phyloP scores from a whole-genome alignment of 2,888 invertebrate genomes.

The Seira sanloemensis region DNA sequence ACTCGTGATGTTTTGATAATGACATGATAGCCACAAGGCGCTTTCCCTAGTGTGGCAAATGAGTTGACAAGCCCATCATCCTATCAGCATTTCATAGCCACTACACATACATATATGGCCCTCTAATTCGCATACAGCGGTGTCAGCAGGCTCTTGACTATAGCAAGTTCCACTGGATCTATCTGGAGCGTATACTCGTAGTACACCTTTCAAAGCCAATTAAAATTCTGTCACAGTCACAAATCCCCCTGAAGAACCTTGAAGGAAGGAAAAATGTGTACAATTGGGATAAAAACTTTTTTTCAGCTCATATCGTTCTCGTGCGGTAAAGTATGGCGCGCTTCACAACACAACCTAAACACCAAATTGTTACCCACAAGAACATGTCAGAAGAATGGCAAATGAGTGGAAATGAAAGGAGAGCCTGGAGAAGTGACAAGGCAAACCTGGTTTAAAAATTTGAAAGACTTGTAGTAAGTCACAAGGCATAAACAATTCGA shows the following conservation, averaged over 20 bases:
- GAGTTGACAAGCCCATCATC: slow-evolving; percentile 12
- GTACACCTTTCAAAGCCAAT: slow-evolving; percentile 40
- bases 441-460: not conserved
- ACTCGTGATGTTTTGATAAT: not conserved
- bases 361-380: not conserved
- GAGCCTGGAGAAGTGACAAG: slow-evolving; percentile 10
- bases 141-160: too few relatives aligned
- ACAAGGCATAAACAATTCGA: not conserved
- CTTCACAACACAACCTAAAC: not conserved
- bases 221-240: slow-evolving; percentile 55
- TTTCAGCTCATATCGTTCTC: not conserved
- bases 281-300: not conserved
- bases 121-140: too few relatives aligned
- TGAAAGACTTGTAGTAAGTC: not conserved
- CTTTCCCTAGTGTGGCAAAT: not conserved
- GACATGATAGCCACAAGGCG: slow-evolving; percentile 6
- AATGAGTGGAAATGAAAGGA: slow-evolving; percentile 3
- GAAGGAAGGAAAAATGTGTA: not conserved
- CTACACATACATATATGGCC: too few relatives aligned
- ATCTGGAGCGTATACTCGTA: slow-evolving; percentile 24
- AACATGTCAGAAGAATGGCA: not conserved
- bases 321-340: not conserved
- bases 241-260: not conserved
- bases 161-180: not conserved
- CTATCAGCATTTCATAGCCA: not conserved